Base-by-base conservation (phyloP, 2,113 vertebrate genomes). In the Zeus faber region DNA sequence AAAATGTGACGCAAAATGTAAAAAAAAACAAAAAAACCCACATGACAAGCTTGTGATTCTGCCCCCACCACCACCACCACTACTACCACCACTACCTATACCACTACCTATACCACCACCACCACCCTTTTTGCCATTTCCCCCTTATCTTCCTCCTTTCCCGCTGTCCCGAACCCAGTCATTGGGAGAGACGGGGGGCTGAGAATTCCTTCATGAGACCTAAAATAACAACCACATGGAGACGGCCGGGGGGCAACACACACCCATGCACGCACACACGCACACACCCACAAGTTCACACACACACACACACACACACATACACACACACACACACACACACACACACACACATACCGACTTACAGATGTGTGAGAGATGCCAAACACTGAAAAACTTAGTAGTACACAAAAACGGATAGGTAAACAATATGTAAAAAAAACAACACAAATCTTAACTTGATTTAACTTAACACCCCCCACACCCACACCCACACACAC, bases 161-260 rank as follows among this genome's bases (percentile, higher is more conserved):
- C 83, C 81, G 77, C 71, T 40, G 25, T 21, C 54, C 58, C 78
- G 74, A 74, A 75, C 72, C 63, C 11, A 41, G 59, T 71, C 57
- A 33, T 53, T 66, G 67, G 71, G 74, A 72, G 68, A 66, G 61
- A 75, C 54, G 49, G 67, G 68, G 79, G 76, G 68, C 76, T 79
- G 80, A 83, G 81, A 90, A 89, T 90, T 89, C 87, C 83, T 87
- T 87, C 80, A 88, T 83, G 84, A 88, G 84, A 81, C 67, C 77
- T 89, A 79, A 90, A 90, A 91, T 89, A 89, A 88, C 85, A 90
- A 88, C 89, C 89, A 91, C 85, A 91, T 88, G 89, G 86, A 82
- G 79, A 82, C 63, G 66, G 74, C 70, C 76, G 35, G 61, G n/a
- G 74, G 87, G 85, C 79, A 74, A 65, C 24, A 1, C 49, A 44